Evolutionary conservation across 2,113 vertebrate genomes (phyloP).

Genomic region (Corydoras maculifer): DNA sequence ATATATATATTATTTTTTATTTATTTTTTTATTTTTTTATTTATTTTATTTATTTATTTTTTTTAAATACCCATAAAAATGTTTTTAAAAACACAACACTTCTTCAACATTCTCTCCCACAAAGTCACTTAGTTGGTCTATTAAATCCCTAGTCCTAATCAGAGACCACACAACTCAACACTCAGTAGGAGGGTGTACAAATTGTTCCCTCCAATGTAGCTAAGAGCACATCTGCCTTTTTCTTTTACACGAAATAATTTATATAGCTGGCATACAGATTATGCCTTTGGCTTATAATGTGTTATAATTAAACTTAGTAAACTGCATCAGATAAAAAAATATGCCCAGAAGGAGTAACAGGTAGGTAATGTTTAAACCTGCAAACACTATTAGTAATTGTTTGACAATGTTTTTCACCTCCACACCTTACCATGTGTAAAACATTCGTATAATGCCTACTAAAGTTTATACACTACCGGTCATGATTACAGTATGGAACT

Average conservation of each 20-base stretch:
- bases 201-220: slow-evolving; percentile 3
- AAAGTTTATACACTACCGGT: too few relatives aligned
- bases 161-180: slow-evolving; percentile 27
- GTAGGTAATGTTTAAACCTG: neutral
- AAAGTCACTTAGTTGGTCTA: slow-evolving; percentile 10
- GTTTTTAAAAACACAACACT: neutral
- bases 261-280: neutral
- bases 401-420: too few relatives aligned
- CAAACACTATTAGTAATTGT: too few relatives aligned
- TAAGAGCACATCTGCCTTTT: slow-evolving; percentile 3
- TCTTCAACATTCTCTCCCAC: slow-evolving; percentile 11
- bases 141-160: slow-evolving; percentile 26
- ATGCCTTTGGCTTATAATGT: slow-evolving; percentile 5
- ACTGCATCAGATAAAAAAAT: too few relatives aligned
- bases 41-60: too few relatives aligned
- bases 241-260: slow-evolving; percentile 5
- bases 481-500: too few relatives aligned
- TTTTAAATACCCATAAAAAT: too few relatives aligned
- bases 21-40: neutral
- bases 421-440: too few relatives aligned
- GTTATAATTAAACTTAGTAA: too few relatives aligned
- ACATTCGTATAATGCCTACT: too few relatives aligned
- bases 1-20: neutral
- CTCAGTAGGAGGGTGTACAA: slow-evolving; percentile 2
- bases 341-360: neutral